Evolutionary conservation across 2,888 invertebrate species (phyloP).

Genomic region (Melanophora roralis): DNA sequence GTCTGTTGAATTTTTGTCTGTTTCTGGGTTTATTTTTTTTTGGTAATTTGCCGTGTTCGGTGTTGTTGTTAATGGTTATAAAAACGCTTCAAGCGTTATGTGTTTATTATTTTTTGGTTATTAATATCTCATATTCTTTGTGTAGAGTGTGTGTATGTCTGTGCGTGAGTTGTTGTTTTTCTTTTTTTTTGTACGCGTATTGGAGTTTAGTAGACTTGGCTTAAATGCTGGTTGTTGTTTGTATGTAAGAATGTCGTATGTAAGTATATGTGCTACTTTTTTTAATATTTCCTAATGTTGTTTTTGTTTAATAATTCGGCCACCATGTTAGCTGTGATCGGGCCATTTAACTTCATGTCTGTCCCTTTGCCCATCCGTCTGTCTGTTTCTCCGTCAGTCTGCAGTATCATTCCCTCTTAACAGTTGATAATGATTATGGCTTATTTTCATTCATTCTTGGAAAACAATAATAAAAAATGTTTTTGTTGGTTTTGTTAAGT

Average conservation of each 20-base stretch:
- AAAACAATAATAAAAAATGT: constrained; percentile 57
- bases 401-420: constrained; percentile 20
- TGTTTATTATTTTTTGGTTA: constrained; percentile 58
- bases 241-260: not conserved
- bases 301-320: constrained; percentile 64
- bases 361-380: constrained; percentile 56
- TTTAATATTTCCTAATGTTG: not conserved
- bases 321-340: constrained; percentile 70
- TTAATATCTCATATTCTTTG: constrained; percentile 53
- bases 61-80: constrained; percentile 57
- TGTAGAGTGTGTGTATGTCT: not conserved
- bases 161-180: not conserved
- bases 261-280: constrained; percentile 28
- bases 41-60: constrained; percentile 49
- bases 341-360: constrained; percentile 63
- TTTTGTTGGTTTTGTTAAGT: constrained; percentile 48
- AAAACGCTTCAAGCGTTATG: constrained; percentile 67
- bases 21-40: constrained; percentile 2
- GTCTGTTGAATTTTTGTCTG: constrained; percentile 19
- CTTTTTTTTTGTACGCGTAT: constrained; percentile 2
- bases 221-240: constrained; percentile 37
- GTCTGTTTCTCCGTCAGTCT: constrained; percentile 55
- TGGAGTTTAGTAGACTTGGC: constrained; percentile 20
- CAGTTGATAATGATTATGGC: constrained; percentile 70
- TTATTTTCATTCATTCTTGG: constrained; percentile 72